Base-by-base conservation (phyloP, 2,113 vertebrate species). In the Oplegnathus fasciatus region DNA sequence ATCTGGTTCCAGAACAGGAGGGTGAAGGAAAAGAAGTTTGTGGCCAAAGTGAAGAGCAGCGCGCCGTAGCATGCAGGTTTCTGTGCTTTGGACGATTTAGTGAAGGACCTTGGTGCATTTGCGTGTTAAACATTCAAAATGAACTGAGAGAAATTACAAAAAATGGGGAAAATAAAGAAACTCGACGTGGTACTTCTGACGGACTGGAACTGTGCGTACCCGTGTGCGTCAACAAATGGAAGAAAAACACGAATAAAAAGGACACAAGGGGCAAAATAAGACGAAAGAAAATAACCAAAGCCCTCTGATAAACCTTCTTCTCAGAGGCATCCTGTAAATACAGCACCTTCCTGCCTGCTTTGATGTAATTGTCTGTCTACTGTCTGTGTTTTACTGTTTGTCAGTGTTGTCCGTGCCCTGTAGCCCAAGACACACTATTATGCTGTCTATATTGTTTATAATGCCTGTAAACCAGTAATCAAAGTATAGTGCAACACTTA, bases 1-100 rank as follows among this genome's bases (percentile, higher is more conserved):
- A 99, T 99, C 91, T 99, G 98, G 98, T 99, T 99, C 96, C 98
- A 99, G 87, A 99, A 99, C 93, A 91, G 98, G 84, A 83, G 98
- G 70, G 98, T 99, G 57, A 99, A 99, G 81, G 98, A 99, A 94
- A 99, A 99, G 92, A 99, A 99, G 91, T 96, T 98, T 74, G 95
- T 97, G 20, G 95, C 97, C 91, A 98, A 99, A 96, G 96, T 97
- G 80, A 99, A 99, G 92, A 95, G 24, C 93, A 87, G 75, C 86
- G 94, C 95, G 69, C 95, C 94, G 0, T 98, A 96, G 65, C 69
- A 11, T 8, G 52, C 57, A 9, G 14, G 46, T 9, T 69, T 1
- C 52, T 8, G 58, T 28, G 28, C 37, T 46, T 10, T 61, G 87
- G 83, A 84, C 72, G 4, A 20, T 57, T 42, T 17, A 37, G 11